Percentiles rank a stretch among this genome's conserved stretches.
Evolutionary conservation across 2,888 invertebrate genomes (phyloP).

Genomic region (Caenorhabditis virilis): DNA sequence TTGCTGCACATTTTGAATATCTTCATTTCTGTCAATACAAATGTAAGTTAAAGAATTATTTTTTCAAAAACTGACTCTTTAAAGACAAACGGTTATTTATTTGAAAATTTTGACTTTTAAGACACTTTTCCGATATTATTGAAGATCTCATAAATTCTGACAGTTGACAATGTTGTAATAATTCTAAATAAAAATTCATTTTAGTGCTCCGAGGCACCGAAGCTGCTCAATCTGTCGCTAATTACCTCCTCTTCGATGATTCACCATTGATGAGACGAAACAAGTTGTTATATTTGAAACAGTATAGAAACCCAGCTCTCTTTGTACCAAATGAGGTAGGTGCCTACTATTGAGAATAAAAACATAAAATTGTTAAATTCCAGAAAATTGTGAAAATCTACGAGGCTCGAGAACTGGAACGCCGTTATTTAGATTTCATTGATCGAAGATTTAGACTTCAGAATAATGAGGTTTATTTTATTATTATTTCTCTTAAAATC

Average conservation of each 20-base stretch:
- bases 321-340: conserved; percentile 44
- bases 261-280: conserved; percentile 63
- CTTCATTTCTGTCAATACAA: conserved; percentile 64
- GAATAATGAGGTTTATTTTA: conserved; percentile 40
- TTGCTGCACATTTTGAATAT: conserved; percentile 61
- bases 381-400: conserved; percentile 48
- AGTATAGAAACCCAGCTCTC: conserved; percentile 47
- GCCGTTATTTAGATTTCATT: conserved; percentile 55
- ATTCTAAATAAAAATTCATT: conserved; percentile 6
- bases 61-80: background rate
- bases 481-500: too few species aligned
- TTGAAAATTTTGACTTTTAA: conserved; percentile 2
- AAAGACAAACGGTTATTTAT: background rate
- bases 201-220: conserved; percentile 61
- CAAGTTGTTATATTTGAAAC: conserved; percentile 52
- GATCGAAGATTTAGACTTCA: conserved; percentile 52
- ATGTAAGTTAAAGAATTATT: conserved; percentile 39
- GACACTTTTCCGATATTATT: too few species aligned
- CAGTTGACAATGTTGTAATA: too few species aligned
- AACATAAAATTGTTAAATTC: background rate
- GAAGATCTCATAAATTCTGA: too few species aligned
- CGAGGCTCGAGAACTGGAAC: conserved; percentile 44
- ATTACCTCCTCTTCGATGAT: conserved; percentile 59
- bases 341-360: background rate
- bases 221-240: conserved; percentile 60